Conservation (phyloP, 2,113 vertebrate genomes). For the Zosterops borbonicus region DNA sequence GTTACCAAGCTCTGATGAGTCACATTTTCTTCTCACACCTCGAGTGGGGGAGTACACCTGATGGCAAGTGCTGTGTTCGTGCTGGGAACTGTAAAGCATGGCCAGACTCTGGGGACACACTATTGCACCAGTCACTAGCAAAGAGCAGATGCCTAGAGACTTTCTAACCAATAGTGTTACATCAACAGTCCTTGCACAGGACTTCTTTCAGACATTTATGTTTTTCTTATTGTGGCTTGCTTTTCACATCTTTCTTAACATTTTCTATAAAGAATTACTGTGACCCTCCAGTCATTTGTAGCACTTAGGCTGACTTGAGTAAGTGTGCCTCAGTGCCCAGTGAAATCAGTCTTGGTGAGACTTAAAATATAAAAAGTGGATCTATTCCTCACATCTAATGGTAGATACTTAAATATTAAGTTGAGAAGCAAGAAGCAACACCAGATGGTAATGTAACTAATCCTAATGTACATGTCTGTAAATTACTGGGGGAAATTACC, state of each 20-base stretch:
- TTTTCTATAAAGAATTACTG: neutral
- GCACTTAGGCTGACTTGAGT: neutral
- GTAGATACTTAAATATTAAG: neutral
- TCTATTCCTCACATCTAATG: neutral
- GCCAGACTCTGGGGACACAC: neutral
- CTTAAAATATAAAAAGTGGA: neutral
- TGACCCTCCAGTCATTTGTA: neutral
- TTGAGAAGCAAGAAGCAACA: neutral
- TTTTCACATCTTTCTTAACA: neutral
- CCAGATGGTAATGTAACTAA: neutral
- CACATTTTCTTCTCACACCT: conserved; percentile 31
- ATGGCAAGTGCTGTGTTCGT: neutral
- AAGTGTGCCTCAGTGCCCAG: neutral
- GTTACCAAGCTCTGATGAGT: conserved; percentile 21
- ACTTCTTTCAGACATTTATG: neutral
- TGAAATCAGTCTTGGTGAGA: neutral
- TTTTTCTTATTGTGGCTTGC: neutral
- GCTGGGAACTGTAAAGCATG: neutral
- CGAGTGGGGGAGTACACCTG: neutral
- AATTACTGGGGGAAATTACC: neutral
- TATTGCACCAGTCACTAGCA: neutral
- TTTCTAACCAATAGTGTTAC: neutral
- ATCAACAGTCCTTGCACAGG: neutral
- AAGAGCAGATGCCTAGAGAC: neutral
- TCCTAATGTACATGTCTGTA: neutral